Evolutionary conservation across 2,888 invertebrate species (phyloP).

Genomic region (Spodoptera littoralis): DNA sequence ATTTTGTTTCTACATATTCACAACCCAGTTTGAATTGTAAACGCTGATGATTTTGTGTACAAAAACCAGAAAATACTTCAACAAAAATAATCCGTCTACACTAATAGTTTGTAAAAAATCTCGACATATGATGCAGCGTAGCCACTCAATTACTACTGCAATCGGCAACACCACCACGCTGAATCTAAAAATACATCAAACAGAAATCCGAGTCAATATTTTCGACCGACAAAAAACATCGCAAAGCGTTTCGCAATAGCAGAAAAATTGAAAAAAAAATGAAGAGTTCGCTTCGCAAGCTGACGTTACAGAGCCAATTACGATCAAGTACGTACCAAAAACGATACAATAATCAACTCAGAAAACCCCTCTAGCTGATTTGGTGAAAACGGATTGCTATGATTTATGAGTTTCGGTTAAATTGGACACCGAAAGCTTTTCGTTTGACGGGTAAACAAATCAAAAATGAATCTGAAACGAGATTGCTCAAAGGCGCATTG

Average conservation of each 20-base stretch:
- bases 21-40: too few species aligned
- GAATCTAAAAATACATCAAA: slow-evolving; percentile 18
- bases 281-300: slow-evolving; percentile 42
- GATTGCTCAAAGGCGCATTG: not conserved
- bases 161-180: too few species aligned
- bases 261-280: slow-evolving; percentile 2
- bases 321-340: not conserved
- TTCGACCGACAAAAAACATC: slow-evolving; percentile 15
- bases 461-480: too few species aligned
- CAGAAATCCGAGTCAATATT: slow-evolving; percentile 1
- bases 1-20: not conserved
- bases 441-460: not conserved
- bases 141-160: too few species aligned
- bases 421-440: not conserved
- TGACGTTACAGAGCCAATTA: slow-evolving; percentile 16
- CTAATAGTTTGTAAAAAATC: too few species aligned
- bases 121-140: too few species aligned
- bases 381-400: not conserved
- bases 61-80: too few species aligned
- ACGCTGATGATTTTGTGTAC: too few species aligned
- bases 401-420: not conserved
- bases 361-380: not conserved
- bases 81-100: too few species aligned
- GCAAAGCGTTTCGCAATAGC: slow-evolving; percentile 42
- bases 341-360: not conserved